Base-by-base conservation (phyloP, 2,113 vertebrate species). In the Psammodynastes pulverulentus region DNA sequence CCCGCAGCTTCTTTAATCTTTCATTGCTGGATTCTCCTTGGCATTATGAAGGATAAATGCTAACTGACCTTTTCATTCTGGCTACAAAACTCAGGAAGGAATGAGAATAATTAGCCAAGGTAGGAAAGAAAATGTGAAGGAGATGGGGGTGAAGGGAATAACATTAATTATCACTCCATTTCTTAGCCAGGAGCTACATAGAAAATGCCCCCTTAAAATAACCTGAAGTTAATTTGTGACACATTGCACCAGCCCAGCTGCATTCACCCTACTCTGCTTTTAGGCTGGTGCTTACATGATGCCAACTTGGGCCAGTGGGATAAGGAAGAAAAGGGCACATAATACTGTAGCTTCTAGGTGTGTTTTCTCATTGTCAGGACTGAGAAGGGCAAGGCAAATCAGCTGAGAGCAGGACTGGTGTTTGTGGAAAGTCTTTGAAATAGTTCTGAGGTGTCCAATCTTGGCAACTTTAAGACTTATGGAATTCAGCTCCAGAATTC, bases 141-240 rank as follows among this genome's bases (percentile, higher is more conserved):
- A 92, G 46, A 34, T 52, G 9, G 34, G 54, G 52, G 39, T 26
- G 72, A 85, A 39, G 26, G 86, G 84, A 86, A 90, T 91, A 52
- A 86, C 53, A 79, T 43, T 46, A 89, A 86, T 86, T 45, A 89
- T 91, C 54, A 53, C 54, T 91, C 52, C 72, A 5, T 48, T 72
- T 88, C 48, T 79, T 92, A 86, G 88, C 88, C 87, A 45, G 45
- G n/a, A 92, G 91, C 45, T 67, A 89, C n/a, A 10, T 10, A 87
- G 4, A 21, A n/a, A 21, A 39, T 45, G 23, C 26, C 9, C 26
- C 10, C 13, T 79, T 79, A 88, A 53, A 91, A 67, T 86, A 90
- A 84, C 79, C 72, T 72, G 87, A 86, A 91, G 90, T 91, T 91
- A 93, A 93, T 91, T 93, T 89, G 54, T 91, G 87, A 91, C 87